Evolutionary conservation across 2,888 invertebrate genomes (phyloP).

Genomic region (Calliphora vomitoria): DNA sequence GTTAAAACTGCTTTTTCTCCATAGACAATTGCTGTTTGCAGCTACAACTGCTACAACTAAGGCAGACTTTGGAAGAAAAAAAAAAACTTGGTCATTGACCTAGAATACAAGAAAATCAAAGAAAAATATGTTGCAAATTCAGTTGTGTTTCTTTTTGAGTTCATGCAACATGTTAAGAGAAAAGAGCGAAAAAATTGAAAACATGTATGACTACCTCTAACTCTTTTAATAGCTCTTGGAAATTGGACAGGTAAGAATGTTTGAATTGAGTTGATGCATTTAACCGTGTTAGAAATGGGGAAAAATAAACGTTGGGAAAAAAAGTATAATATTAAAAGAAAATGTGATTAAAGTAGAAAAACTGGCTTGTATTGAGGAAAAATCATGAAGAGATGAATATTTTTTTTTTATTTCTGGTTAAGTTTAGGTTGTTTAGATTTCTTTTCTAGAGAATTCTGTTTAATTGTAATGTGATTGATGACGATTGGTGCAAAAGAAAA

Average conservation of each 20-base stretch:
- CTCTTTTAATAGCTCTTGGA: conserved; percentile 20
- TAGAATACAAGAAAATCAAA: conserved; percentile 74
- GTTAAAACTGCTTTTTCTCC: neutral
- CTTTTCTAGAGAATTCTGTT: neutral
- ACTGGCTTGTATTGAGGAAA: conserved; percentile 40
- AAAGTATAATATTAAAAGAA: neutral
- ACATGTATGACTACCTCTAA: conserved; percentile 40
- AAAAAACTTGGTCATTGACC: conserved; percentile 69
- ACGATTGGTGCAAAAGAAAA: neutral
- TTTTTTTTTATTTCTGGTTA: neutral
- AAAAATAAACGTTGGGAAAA: neutral
- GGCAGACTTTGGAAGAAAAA: neutral
- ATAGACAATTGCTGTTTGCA: neutral
- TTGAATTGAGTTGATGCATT: conserved; percentile 18
- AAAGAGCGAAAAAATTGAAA: neutral
- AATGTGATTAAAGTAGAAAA: conserved; percentile 44
- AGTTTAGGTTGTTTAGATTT: neutral
- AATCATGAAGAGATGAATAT: neutral
- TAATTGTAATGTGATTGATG: conserved; percentile 42
- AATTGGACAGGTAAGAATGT: conserved; percentile 51
- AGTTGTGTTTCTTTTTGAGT: conserved; percentile 56
- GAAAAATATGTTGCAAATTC: conserved; percentile 81
- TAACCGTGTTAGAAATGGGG: neutral
- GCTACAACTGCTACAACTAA: neutral
- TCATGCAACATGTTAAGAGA: conserved; percentile 47